Evolutionary conservation across 2,797 vertebrate genomes (phyloP), one percentile per base, ranked within the genome.

Genomic region (Oreochromis mossambicus): DNA sequence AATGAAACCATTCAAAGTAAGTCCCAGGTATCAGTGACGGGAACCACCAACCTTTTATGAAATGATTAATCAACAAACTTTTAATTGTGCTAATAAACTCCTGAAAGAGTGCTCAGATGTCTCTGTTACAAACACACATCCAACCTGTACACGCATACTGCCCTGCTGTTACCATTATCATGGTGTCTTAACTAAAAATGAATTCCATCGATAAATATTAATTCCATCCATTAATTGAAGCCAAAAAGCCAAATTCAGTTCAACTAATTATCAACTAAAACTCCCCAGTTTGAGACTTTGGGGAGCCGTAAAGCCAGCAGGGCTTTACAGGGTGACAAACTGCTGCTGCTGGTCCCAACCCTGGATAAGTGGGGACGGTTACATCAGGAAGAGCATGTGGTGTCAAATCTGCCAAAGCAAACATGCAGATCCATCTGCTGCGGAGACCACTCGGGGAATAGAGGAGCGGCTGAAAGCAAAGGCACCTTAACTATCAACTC

Each of bases 281-380:
- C 2, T 13, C 12, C 12, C 43, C 43, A 14, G 43, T 46, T 46
- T 13, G 13, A 46, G 43, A 46, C 43, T 14, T 5, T 13, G 43
- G 14, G 13, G 13, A 43, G 32, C 29, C 29, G 29, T 32, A 32
- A 26, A 26, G 26, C 26, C 26, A 26, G 56, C 56, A 4, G 56
- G 5, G 26, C 55, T 55, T 55, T 26, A 8, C 52, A 26, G 52
- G 24, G 7, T 32, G 55, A 32, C 29, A 0, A 3, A 34, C 15
- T 0, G 29, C 56, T 58, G 10, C 11, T 41, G 36, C 63, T 24
- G 12, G 61, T 68, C 63, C 36, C 7, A 68, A n/a, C 13, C 4
- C 63, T 24, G 3, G 63, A 68, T 41, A 2, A 0, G 9, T 1
- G 1, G 12, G 61, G n/a, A 41, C 1, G 1, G 61, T 66, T 24